phyloP scores from a whole-genome alignment of 30 jellyfish, hydroid and myxozoan genomes.

The Haliclystus octoradiatus region DNA sequence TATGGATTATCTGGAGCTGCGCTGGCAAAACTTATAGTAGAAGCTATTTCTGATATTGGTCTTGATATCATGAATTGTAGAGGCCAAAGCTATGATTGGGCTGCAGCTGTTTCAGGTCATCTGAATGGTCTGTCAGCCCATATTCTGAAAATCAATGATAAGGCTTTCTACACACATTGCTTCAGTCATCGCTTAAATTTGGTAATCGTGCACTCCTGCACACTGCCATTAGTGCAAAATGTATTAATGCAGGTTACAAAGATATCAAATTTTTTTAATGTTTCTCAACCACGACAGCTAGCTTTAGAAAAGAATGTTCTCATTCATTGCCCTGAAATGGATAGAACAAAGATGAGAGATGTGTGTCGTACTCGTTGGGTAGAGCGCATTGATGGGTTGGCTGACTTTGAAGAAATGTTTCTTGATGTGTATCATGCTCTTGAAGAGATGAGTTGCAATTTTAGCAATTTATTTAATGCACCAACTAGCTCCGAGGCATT shows the following conservation, averaged over 20 bases:
- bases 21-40: not conserved
- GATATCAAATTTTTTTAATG: no score
- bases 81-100: slow-evolving; percentile 3
- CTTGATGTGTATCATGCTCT: no score
- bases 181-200: not conserved
- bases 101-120: not conserved
- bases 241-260: not conserved
- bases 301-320: not conserved
- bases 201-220: no score
- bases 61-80: slow-evolving; percentile 1
- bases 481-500: no score
- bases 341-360: no score
- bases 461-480: no score
- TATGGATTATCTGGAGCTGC: not conserved
- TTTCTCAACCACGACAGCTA: not conserved
- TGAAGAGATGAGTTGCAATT: no score
- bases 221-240: no score
- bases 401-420: not conserved
- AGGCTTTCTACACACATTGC: slow-evolving; percentile 1
- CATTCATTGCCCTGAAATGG: no score
- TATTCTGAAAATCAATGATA: no score
- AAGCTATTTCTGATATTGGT: not conserved
- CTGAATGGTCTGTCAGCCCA: not conserved
- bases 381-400: no score
- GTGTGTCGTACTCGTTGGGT: no score